Base-by-base conservation (phyloP, 2,888 invertebrate genomes). In the Drosophila lacicola region DNA sequence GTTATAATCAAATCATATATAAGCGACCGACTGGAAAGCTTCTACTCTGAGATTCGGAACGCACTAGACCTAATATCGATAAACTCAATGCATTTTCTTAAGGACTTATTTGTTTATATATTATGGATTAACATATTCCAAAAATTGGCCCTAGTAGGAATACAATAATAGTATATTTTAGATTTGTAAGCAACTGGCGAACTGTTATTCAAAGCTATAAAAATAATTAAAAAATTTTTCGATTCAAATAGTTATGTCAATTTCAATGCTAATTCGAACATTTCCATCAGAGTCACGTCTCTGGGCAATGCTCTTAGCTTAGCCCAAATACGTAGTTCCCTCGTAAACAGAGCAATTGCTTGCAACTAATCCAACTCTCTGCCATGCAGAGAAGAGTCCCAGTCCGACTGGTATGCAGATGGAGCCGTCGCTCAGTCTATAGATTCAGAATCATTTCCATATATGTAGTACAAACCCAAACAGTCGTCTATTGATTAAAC, bases 271-370 rank as follows among this genome's bases (percentile, higher is more conserved):
- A 84, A 87, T 82, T 80, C 42, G 10, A 56, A 49, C 78, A 82
- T 84, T 87, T 72, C 25, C 36, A 84, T 36, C 25, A 58, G 29
- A 51, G 72, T 82, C 84, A 84, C 82, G 88, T 36, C 36, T 51
- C 54, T 63, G 63, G 61, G 42, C 73, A 66, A 61, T 63, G 61
- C 62, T 61, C 72, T 60, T 70, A n/a, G 36, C 37, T 33, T 41
- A 51, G 36, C 2, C 53, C 60, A 73, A 47, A 67, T 41, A 46
- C 47, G 44, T 55, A 33, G 9, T 25, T 10, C 10, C 25, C 25
- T 25, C 37, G 14, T 25, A 50, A 50, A 8, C n/a, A 4, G 34
- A 37, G 57, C 55, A 55, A 45, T 14, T 53, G 33, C 14, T 19
- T 34, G 9, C 1, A n/a, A 29, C 36, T 4, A 6, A 8, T 25